Evolutionary conservation across 2,797 vertebrate genomes (phyloP).

Genomic region (Delichon dasypus): DNA sequence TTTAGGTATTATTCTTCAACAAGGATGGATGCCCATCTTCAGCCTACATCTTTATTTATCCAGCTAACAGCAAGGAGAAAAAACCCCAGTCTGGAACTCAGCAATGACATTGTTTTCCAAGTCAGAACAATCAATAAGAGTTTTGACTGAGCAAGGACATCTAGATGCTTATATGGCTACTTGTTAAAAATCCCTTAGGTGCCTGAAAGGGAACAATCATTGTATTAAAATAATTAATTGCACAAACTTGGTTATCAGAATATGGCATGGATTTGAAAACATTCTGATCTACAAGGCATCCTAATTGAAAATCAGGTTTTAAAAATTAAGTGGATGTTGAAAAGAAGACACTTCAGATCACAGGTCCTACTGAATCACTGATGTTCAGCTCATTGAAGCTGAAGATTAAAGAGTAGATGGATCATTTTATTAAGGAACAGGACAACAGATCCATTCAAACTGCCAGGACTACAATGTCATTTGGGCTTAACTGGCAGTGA

Average conservation of each 20-base stretch:
- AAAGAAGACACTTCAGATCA: background rate
- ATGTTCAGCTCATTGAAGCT: background rate
- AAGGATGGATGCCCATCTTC: background rate
- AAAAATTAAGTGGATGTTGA: background rate
- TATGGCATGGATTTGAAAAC: background rate
- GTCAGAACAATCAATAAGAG: conserved; percentile 1
- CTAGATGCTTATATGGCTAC: background rate
- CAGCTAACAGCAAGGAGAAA: background rate
- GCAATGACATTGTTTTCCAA: background rate
- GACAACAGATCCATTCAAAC: background rate
- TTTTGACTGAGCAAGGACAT: conserved; percentile 1
- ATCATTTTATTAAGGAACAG: background rate
- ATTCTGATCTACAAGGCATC: background rate
- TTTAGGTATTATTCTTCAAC: conserved; percentile 35
- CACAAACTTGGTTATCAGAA: background rate
- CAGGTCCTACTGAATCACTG: background rate
- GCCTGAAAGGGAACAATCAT: background rate
- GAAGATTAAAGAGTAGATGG: background rate
- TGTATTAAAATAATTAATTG: background rate
- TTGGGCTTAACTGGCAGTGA: background rate
- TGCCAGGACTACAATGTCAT: background rate
- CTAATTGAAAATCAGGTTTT: background rate
- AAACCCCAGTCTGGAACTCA: background rate
- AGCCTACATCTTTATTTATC: background rate
- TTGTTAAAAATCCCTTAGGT: background rate